Conservation (phyloP, 2,888 invertebrate species). For the Drosophila pegasa region DNA sequence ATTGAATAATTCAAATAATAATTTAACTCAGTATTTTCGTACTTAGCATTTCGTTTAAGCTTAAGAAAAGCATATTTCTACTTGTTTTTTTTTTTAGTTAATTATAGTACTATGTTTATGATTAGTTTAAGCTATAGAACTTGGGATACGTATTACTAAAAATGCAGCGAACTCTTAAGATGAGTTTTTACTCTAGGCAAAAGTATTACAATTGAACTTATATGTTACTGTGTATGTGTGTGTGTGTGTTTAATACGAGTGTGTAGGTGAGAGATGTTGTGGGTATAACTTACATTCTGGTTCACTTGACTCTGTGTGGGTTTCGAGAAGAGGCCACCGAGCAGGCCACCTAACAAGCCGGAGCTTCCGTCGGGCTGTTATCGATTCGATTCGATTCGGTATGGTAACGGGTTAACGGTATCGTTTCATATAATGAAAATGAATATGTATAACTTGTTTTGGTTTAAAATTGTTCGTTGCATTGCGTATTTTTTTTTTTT, state of each 20-base stretch:
- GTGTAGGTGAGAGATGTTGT: constrained; percentile 73
- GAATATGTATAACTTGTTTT: constrained; percentile 78
- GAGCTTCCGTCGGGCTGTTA: constrained; percentile 83
- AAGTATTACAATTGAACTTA: constrained; percentile 50
- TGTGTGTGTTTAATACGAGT: constrained; percentile 42
- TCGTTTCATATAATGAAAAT: constrained; percentile 77
- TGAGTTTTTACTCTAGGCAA: constrained; percentile 55
- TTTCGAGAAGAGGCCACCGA: constrained; percentile 85
- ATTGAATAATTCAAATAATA: constrained; percentile 10
- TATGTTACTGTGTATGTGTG: constrained; percentile 38
- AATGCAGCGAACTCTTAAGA: constrained; percentile 64
- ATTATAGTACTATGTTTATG: constrained; percentile 11
- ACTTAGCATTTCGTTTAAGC: constrained; percentile 41
- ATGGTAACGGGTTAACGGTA: constrained; percentile 67
- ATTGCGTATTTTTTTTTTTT: constrained; percentile 44
- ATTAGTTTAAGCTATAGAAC: constrained; percentile 14
- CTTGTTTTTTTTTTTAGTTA: constrained; percentile 10
- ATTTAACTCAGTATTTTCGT: constrained; percentile 19
- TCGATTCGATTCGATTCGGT: constrained; percentile 44
- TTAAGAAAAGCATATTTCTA: constrained; percentile 37
- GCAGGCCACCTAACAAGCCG: constrained; percentile 84
- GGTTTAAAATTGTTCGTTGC: constrained; percentile 79
- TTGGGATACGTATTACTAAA: constrained; percentile 36
- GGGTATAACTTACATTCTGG: constrained; percentile 83
- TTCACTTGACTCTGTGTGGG: constrained; percentile 83